Evolutionary conservation across 2,113 vertebrate species (phyloP).

Genomic region (Macquaria australasica): DNA sequence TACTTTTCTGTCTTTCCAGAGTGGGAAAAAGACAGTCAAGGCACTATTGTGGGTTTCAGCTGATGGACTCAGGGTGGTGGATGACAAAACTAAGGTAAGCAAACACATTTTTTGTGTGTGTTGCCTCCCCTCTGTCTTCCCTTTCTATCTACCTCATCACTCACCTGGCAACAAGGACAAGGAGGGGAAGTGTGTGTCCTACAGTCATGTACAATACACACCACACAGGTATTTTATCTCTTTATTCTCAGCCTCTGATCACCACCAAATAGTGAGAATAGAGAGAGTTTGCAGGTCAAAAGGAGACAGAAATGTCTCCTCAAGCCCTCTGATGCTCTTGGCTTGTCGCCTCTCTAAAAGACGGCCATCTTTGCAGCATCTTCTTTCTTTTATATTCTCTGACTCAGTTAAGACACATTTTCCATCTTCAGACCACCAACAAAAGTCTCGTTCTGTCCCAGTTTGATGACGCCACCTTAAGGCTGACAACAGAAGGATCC

Average conservation of each 20-base stretch:
- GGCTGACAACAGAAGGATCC: constrained; percentile 6
- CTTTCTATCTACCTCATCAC: constrained; percentile 5
- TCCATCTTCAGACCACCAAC: constrained; percentile 11
- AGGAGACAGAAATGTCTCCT: neutral
- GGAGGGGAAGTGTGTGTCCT: neutral
- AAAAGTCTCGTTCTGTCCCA: constrained; percentile 5
- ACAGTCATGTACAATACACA: neutral
- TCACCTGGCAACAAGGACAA: neutral
- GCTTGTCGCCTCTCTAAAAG: neutral
- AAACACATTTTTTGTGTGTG: neutral
- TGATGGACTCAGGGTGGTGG: constrained; percentile 93
- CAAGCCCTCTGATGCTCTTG: neutral
- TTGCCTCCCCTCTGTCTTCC: neutral
- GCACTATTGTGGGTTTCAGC: constrained; percentile 94
- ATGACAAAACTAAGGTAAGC: constrained; percentile 94
- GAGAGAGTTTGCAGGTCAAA: neutral
- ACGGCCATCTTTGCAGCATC: neutral
- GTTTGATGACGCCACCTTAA: constrained; percentile 6
- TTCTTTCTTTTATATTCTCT: neutral
- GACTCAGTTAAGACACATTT: neutral
- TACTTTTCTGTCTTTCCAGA: constrained; percentile 78
- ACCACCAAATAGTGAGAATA: neutral
- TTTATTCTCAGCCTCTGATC: neutral
- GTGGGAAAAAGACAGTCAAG: constrained; percentile 92
- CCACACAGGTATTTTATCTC: neutral